A percentile compares a stretch with the other conserved stretches of the same genome.
Conservation (phyloP, 2,888 invertebrate species). For the Toxonevra muliebris region DNA sequence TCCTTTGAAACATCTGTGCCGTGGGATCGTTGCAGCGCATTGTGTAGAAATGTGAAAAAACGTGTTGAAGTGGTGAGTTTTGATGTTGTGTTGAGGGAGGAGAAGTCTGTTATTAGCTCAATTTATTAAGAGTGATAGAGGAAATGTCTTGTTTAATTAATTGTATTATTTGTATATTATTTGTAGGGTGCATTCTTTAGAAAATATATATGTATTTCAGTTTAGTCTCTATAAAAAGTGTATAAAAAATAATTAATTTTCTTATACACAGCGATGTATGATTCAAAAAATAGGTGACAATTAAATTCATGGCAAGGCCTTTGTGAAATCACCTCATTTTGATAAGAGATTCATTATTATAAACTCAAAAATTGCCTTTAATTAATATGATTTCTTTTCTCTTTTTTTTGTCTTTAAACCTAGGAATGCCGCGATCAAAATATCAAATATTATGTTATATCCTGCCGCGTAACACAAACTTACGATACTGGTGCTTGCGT, state of each 20-base stretch:
- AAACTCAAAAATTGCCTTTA: not conserved
- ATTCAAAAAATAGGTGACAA: too few species aligned
- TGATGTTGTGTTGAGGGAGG: too few species aligned
- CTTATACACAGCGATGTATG: too few species aligned
- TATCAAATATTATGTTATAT: slow-evolving; percentile 74
- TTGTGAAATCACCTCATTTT: not conserved
- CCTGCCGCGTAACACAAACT: slow-evolving; percentile 92
- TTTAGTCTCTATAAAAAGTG: too few species aligned
- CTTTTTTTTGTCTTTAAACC: not conserved
- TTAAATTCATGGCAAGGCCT: too few species aligned
- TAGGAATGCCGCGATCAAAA: slow-evolving; percentile 70
- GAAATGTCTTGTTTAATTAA: too few species aligned
- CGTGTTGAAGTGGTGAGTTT: slow-evolving; percentile 70
- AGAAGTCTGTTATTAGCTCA: too few species aligned
- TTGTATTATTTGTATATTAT: too few species aligned
- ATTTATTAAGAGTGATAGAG: too few species aligned
- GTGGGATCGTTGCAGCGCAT: slow-evolving; percentile 86
- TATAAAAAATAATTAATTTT: too few species aligned
- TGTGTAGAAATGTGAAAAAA: slow-evolving; percentile 91
- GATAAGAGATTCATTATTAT: not conserved
- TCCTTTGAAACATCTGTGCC: slow-evolving; percentile 99
- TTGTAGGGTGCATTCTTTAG: too few species aligned
- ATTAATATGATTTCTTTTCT: not conserved
- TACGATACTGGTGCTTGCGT: slow-evolving; percentile 98
- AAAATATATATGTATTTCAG: too few species aligned